These are phyloP conservation scores for Corythornis cristatus DNA, from an alignment of 2,113 vertebrate genomes.

Conservation along the genomic window DNA sequence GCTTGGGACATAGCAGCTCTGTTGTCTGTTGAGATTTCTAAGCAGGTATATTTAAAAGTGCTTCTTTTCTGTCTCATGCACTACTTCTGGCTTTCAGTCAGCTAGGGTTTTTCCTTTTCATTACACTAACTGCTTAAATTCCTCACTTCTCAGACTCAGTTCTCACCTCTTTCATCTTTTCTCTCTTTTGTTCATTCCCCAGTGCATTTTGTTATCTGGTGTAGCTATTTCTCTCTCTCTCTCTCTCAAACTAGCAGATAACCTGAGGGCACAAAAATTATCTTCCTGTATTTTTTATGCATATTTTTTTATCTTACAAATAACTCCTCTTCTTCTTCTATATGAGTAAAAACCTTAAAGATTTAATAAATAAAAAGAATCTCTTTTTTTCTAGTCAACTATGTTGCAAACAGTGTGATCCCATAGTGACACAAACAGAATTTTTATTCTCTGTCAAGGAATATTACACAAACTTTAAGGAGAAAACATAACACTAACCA, in stretches of 20 bases:
- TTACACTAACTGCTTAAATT: slow-evolving; percentile 48
- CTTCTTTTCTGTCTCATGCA: slow-evolving; percentile 37
- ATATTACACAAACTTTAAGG: neutral
- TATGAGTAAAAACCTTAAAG: neutral
- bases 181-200: slow-evolving; percentile 39
- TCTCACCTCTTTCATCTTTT: slow-evolving; percentile 57
- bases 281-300: slow-evolving; percentile 32
- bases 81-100: slow-evolving; percentile 32
- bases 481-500: neutral
- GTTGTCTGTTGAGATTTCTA: neutral
- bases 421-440: neutral
- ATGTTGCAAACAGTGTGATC: neutral
- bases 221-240: neutral
- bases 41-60: neutral
- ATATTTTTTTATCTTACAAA: slow-evolving; percentile 35
- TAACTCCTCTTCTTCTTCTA: neutral
- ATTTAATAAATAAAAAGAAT: neutral
- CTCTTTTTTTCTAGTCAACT: neutral
- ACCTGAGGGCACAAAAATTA: slow-evolving; percentile 52
- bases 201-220: slow-evolving; percentile 32
- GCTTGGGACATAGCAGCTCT: neutral
- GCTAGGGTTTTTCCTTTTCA: slow-evolving; percentile 42
- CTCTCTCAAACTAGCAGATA: slow-evolving; percentile 28
- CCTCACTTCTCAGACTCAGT: slow-evolving; percentile 25
- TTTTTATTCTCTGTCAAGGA: neutral